phyloP scores from a whole-genome alignment of 2,888 invertebrate species.

The Aricia artaxerxes region DNA sequence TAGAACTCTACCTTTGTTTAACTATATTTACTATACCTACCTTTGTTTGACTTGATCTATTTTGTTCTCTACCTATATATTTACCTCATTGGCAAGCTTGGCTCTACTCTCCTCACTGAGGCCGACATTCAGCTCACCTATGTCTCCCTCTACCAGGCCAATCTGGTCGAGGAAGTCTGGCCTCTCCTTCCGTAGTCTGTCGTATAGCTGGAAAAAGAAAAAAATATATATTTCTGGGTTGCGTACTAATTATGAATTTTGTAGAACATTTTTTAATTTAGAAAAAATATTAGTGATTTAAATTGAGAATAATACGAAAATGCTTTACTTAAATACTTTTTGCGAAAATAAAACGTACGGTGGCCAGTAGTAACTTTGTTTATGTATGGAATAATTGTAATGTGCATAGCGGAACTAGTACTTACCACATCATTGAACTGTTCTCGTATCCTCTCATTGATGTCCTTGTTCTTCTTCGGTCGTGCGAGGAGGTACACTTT shows the following conservation, averaged over 20 bases:
- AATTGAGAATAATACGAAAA: no score
- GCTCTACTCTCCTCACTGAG: slow-evolving; percentile 60
- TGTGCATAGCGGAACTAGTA: no score
- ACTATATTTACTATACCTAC: neutral
- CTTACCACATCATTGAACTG: slow-evolving; percentile 82
- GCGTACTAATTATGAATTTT: no score
- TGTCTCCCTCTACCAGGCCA: slow-evolving; percentile 64
- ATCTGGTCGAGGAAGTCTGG: slow-evolving; percentile 69
- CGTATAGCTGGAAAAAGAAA: slow-evolving; percentile 57
- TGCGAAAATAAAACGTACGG: no score
- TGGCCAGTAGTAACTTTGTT: no score
- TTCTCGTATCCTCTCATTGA: slow-evolving; percentile 73
- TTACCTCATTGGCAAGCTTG: slow-evolving; percentile 58
- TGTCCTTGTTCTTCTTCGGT: slow-evolving; percentile 79
- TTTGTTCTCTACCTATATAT: neutral
- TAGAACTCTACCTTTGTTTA: neutral
- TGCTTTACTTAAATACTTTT: no score
- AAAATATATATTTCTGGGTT: no score
- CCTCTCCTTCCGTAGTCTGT: slow-evolving; percentile 57
- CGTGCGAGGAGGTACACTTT: slow-evolving; percentile 76
- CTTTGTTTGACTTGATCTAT: neutral
- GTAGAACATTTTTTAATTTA: no score
- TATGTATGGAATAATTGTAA: no score
- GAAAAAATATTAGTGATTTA: no score
- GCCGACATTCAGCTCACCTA: slow-evolving; percentile 58